Evolutionary conservation across 2,113 vertebrate genomes (phyloP), one percentile per base, ranked within the genome.

Genomic region (Brachypteracias leptosomus): DNA sequence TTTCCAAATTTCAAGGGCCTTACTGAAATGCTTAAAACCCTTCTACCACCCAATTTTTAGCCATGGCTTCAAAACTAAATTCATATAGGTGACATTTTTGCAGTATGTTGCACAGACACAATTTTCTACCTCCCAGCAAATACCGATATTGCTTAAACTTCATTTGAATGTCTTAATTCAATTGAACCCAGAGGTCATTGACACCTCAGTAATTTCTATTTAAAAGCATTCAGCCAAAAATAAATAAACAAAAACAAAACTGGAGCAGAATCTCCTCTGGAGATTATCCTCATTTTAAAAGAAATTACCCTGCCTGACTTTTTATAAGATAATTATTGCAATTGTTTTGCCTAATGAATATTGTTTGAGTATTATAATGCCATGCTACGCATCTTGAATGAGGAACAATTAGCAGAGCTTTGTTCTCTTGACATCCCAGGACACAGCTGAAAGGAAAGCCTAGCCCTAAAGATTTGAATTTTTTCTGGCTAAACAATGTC

Each of bases 91-190:
- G 88, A 85, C 90, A 96, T 96, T 97, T 94, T 94, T 97, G 85
- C 76, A 85, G 52, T 82, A 88, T 67, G 44, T 44, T 91, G 95
- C 78, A 85, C 52, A 66, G 25, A 73, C 70, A 91, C 62, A 66
- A 88, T 97, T 96, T 97, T 82, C 85, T 93, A 88, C 65, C 31
- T 62, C 40, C 86, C 87, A 97, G 90, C 58, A 96, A 96, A 97
- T 91, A 96, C 87, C 59, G 89, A 95, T 93, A 90, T 58, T 75
- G 93, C 55, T 93, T 91, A 97, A 98, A 96, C 90, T 98, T 97
- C 90, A 98, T 97, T 95, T 97, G 96, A 97, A 89, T 96, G 95
- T 97, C 96, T 96, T 98, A 97, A 98, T 98, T 97, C 95, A 96
- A 87, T 91, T 97, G 96, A 97, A 97, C 44, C 88, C 95, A 96